phyloP scores from a whole-genome alignment of 2,113 vertebrate genomes.

The Entomyzon cyanotis region DNA sequence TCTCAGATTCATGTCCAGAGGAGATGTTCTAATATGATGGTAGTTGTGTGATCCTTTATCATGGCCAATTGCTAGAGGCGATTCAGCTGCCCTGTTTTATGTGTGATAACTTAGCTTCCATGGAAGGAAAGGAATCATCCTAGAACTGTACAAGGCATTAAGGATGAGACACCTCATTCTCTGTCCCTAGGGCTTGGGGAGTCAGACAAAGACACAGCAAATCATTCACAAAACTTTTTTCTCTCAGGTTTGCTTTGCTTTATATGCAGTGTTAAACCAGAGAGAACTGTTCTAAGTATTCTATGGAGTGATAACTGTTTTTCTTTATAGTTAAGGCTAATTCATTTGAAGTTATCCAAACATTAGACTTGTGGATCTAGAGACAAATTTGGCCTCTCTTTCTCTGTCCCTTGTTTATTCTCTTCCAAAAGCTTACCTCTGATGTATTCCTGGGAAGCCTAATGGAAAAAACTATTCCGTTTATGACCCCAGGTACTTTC shows the following conservation, averaged over 20 bases:
- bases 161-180: background rate
- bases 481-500: background rate
- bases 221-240: background rate
- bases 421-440: background rate
- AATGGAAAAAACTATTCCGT: background rate
- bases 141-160: background rate
- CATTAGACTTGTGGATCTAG: background rate
- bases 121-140: background rate
- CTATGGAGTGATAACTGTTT: background rate
- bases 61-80: background rate
- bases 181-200: background rate
- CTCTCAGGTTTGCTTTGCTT: background rate
- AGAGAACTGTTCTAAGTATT: background rate
- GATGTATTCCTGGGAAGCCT: background rate
- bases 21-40: background rate
- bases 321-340: background rate
- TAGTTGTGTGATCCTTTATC: background rate
- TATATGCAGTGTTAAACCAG: background rate
- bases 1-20: background rate
- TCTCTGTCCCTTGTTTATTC: background rate
- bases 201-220: background rate
- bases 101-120: background rate
- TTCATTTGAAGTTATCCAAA: background rate
- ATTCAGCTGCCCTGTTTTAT: background rate
- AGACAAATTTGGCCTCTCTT: background rate